A percentile compares a stretch with the other conserved stretches of the same genome.
Evolutionary conservation across 2,888 invertebrate genomes (phyloP).

Genomic region (Agriopis leucophaearia): DNA sequence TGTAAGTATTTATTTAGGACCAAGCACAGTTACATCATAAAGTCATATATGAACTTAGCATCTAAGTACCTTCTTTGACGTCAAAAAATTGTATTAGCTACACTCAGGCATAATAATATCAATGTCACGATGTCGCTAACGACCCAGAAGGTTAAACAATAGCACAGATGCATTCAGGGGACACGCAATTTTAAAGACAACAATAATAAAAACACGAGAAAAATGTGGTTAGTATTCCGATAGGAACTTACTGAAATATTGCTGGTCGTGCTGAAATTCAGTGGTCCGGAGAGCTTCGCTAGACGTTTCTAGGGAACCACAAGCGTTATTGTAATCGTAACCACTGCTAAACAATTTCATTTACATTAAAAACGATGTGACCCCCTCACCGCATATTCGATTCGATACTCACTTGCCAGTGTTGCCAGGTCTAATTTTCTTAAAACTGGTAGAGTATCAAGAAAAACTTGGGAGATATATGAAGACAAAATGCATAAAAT

Average conservation of each 20-base stretch:
- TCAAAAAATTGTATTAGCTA: background rate
- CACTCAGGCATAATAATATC: background rate
- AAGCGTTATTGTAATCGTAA: constrained; percentile 2
- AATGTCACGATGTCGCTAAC: constrained; percentile 29
- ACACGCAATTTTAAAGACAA: constrained; percentile 29
- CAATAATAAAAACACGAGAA: constrained; percentile 40
- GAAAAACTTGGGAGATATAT: too few relatives aligned
- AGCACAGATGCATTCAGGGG: constrained; percentile 12
- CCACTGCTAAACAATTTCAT: constrained; percentile 28
- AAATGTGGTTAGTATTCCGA: constrained; percentile 1
- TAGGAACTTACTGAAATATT: constrained; percentile 36
- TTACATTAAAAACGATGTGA: constrained; percentile 31
- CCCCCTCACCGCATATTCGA: constrained; percentile 4
- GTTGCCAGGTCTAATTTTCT: too few relatives aligned
- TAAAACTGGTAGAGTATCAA: too few relatives aligned
- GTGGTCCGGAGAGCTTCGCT: background rate
- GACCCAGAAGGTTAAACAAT: constrained; percentile 33
- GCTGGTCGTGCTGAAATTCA: constrained; percentile 8
- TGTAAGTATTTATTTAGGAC: constrained; percentile 13
- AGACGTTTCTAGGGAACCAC: background rate
- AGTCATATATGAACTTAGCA: constrained; percentile 2
- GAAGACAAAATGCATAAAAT: too few relatives aligned
- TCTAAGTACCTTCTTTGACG: background rate
- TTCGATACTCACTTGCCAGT: constrained; percentile 6
- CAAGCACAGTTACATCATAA: constrained; percentile 27